Evolutionary conservation across 2,888 invertebrate species (phyloP).

Genomic region (Malachius bipustulatus): DNA sequence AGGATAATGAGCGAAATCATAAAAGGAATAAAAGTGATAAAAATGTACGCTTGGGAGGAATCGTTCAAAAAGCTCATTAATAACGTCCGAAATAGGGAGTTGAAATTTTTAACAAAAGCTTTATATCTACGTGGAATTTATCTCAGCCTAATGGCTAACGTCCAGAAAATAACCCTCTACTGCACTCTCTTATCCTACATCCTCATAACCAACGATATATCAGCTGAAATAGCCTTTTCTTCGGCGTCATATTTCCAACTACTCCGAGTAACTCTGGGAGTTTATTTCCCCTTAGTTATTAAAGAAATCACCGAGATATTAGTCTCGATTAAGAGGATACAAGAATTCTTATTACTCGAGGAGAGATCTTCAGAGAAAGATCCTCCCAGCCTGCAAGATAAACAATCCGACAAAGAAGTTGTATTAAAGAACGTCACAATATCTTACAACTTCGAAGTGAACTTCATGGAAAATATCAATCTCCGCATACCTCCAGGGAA

Average conservation of each 20-base stretch:
- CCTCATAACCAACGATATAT: slow-evolving; percentile 49
- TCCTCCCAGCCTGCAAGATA: background rate
- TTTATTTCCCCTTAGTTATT: slow-evolving; percentile 17
- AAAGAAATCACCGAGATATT: slow-evolving; percentile 16
- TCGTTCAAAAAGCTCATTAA: background rate
- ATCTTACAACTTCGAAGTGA: slow-evolving; percentile 9
- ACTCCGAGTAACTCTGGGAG: slow-evolving; percentile 17
- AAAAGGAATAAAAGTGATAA: background rate
- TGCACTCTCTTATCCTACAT: slow-evolving; percentile 65
- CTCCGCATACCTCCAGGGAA: slow-evolving; percentile 11
- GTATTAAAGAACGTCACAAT: slow-evolving; percentile 11
- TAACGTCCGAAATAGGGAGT: background rate
- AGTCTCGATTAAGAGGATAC: slow-evolving; percentile 17
- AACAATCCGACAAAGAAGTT: slow-evolving; percentile 1
- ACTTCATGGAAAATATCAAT: slow-evolving; percentile 12
- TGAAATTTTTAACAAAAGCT: slow-evolving; percentile 18
- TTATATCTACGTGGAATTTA: slow-evolving; percentile 55
- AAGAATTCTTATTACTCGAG: slow-evolving; percentile 18
- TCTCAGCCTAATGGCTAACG: slow-evolving; percentile 64
- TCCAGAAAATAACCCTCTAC: slow-evolving; percentile 68
- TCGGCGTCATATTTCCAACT: slow-evolving; percentile 18
- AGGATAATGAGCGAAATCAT: background rate
- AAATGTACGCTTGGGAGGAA: slow-evolving; percentile 6
- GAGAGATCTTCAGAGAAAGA: slow-evolving; percentile 11
- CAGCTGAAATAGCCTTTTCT: slow-evolving; percentile 35